Conservation (phyloP, 2,113 vertebrate species). For the Colistium nudipinnis region DNA sequence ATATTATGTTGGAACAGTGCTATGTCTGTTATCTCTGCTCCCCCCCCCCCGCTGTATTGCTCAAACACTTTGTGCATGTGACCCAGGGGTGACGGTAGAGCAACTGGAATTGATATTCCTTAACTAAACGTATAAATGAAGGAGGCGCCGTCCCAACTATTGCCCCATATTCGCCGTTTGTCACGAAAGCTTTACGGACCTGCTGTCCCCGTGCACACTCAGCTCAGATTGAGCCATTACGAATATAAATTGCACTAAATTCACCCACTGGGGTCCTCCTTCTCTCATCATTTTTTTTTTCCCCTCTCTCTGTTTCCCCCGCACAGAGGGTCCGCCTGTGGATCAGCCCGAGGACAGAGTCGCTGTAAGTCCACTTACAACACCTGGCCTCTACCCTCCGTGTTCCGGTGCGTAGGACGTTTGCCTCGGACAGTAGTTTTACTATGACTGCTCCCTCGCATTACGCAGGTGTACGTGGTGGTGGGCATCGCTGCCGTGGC, state of each 20-base stretch:
- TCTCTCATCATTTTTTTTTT: conserved; percentile 1
- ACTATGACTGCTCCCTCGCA: background rate
- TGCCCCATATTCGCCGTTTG: background rate
- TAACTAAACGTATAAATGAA: background rate
- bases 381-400: background rate
- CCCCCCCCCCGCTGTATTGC: too few relatives aligned
- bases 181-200: background rate
- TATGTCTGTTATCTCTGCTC: too few relatives aligned
- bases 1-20: too few relatives aligned
- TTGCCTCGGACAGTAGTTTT: conserved; percentile 4
- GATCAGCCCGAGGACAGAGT: conserved; percentile 89
- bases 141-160: background rate
- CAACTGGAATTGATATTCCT: too few relatives aligned
- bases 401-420: conserved; percentile 14
- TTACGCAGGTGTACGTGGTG: conserved; percentile 91
- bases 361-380: conserved; percentile 86
- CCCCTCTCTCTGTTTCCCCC: conserved; percentile 18
- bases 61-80: too few relatives aligned
- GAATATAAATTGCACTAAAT: conserved; percentile 3
- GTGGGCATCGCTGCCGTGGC: conserved; percentile 95
- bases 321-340: conserved; percentile 84
- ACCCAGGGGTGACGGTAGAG: too few relatives aligned
- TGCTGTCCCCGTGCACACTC: background rate
- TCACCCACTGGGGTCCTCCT: background rate
- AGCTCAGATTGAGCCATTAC: background rate